A percentile compares a stretch with the other conserved stretches of the same genome.
These are phyloP conservation scores for Melanerpes formicivorus DNA, from an alignment of 2,113 vertebrate species.

Conservation along the genomic window DNA sequence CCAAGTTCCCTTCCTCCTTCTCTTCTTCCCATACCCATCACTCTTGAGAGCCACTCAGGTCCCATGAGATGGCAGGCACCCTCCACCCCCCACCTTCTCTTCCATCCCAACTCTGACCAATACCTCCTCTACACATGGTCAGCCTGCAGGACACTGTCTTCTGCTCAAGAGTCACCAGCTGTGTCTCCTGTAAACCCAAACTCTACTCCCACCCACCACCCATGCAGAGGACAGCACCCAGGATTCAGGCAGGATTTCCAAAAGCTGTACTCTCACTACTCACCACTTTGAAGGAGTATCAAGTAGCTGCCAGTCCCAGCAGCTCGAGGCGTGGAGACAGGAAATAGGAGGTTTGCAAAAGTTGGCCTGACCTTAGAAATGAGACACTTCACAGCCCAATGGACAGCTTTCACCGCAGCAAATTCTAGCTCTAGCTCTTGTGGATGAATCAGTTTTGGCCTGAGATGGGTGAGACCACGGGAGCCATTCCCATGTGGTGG, in stretches of 20 bases:
- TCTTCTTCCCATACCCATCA: neutral
- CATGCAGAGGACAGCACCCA: rapidly evolving
- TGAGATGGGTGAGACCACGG: neutral
- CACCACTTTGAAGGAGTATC: neutral
- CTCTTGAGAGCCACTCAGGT: neutral
- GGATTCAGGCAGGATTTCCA: neutral
- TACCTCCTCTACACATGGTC: neutral
- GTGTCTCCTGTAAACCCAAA: neutral
- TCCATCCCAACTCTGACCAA: neutral
- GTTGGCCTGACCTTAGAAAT: neutral
- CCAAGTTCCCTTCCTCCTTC: neutral
- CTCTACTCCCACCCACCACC: neutral
- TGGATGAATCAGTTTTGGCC: neutral
- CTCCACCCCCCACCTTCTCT: neutral
- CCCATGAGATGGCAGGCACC: neutral
- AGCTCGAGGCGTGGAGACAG: neutral
- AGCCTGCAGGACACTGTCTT: neutral
- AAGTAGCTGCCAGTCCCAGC: neutral
- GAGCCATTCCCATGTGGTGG: rapidly evolving
- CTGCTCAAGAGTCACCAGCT: neutral
- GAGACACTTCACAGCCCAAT: neutral
- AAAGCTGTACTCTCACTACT: neutral
- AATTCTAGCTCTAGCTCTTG: neutral
- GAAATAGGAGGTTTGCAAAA: neutral
- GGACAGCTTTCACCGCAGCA: neutral